Evolutionary conservation across 2,888 invertebrate species (phyloP).

Genomic region (Amorpha juglandis): DNA sequence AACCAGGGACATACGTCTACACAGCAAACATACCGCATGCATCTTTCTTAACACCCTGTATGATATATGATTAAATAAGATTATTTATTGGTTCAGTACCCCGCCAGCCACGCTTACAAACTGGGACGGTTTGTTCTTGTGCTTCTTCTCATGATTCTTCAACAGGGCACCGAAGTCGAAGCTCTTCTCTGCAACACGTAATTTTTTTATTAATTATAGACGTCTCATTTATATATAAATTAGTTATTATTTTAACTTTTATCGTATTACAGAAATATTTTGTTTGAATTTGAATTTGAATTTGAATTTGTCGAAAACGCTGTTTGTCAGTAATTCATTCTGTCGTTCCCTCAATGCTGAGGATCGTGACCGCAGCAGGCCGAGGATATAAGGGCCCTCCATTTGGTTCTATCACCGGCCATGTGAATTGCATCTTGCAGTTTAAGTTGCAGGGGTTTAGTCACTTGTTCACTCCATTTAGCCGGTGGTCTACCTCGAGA

Average conservation of each 20-base stretch:
- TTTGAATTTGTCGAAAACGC: too few relatives aligned
- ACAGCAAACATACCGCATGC: conserved; percentile 16
- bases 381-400: too few relatives aligned
- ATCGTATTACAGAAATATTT: neutral
- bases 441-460: too few relatives aligned
- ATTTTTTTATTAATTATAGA: neutral
- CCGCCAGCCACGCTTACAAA: conserved; percentile 67
- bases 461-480: too few relatives aligned
- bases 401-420: too few relatives aligned
- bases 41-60: neutral
- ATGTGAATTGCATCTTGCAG: too few relatives aligned
- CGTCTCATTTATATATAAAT: neutral
- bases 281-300: too few relatives aligned
- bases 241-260: too few relatives aligned
- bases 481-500: too few relatives aligned
- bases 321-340: too few relatives aligned
- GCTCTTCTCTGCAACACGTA: conserved; percentile 60
- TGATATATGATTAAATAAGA: conserved; percentile 30
- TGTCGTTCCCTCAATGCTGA: too few relatives aligned
- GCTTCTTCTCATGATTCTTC: conserved; percentile 63
- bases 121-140: conserved; percentile 67
- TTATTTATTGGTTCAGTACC: conserved; percentile 51
- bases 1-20: neutral
- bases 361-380: too few relatives aligned
- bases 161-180: conserved; percentile 66